Evolutionary conservation across 2,113 vertebrate genomes (phyloP), one percentile per base, ranked within the genome.

Genomic region (Silurus glanis): DNA sequence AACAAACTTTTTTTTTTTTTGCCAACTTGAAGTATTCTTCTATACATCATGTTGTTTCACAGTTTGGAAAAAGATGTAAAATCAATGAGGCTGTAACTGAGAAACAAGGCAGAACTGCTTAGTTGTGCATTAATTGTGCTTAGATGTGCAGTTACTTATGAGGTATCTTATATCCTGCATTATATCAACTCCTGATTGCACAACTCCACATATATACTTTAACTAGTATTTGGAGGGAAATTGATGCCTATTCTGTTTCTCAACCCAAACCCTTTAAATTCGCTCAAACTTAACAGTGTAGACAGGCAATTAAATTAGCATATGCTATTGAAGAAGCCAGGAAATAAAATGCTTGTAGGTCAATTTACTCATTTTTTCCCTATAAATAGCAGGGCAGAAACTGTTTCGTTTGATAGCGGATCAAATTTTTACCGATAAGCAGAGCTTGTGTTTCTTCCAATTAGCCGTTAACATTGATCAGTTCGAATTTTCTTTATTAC

Each of bases 381-480:
- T 83, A 23, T 62, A 37, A 25, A 25, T 64, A 78, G 61, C 53
- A 47, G 72, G 51, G 28, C 58, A 85, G 76, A 56, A 80, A 67
- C 83, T 78, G 59, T 55, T 87, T 78, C 47, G 84, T 81, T 84
- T 87, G 86, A 84, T 75, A 56, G 76, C 17, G 14, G 49, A 64
- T 62, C n/a, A 88, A 81, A 74, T 62, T 62, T 72, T n/a, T 74
- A 53, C 51, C 51, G 19, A 59, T 19, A 82, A 51, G 49, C 58
- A 64, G 56, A 55, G 58, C 76, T 56, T 83, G 25, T 78, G 74
- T 76, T 85, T 76, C 76, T 85, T 79, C 75, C 83, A 75, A 76
- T 85, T 85, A 75, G 51, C 13, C 47, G 71, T 80, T 51, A 83
- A 88, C 66, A 84, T 47, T 66, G 78, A 85, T 84, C 61, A 75